Evolutionary conservation across 2,797 vertebrate genomes (phyloP).

Genomic region (Sparus aurata): DNA sequence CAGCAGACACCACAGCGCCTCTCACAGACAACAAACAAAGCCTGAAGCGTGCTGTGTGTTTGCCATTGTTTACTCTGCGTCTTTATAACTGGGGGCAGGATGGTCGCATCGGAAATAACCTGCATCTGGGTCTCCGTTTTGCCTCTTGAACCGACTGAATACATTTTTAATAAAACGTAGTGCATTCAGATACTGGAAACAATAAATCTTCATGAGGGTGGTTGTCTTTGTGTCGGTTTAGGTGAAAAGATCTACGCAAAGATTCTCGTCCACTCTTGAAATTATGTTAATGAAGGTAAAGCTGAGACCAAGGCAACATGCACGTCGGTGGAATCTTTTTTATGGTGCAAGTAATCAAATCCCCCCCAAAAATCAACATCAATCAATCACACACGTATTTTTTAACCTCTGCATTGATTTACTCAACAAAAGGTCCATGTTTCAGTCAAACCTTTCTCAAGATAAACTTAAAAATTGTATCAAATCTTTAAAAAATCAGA

Average conservation of each 20-base stretch:
- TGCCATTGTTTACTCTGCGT: not conserved
- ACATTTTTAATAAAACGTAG: not conserved
- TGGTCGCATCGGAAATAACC: not conserved
- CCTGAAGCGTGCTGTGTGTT: constrained; percentile 1
- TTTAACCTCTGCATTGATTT: too few relatives aligned
- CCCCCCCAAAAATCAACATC: too few relatives aligned
- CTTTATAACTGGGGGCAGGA: not conserved
- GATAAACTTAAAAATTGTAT: too few relatives aligned
- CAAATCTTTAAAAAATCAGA: too few relatives aligned
- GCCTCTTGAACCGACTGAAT: too few relatives aligned
- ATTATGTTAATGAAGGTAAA: not conserved
- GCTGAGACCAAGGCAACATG: too few relatives aligned
- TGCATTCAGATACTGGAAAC: too few relatives aligned
- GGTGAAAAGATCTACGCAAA: not conserved
- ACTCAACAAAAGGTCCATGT: too few relatives aligned
- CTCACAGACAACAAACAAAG: constrained; percentile 33
- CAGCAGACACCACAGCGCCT: not conserved
- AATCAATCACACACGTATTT: too few relatives aligned
- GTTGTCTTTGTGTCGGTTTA: not conserved
- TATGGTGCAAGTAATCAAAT: too few relatives aligned
- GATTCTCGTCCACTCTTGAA: not conserved
- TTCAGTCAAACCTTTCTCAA: too few relatives aligned
- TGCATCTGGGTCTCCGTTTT: not conserved
- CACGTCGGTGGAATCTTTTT: too few relatives aligned
- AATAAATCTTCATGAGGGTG: not conserved